A percentile compares a stretch with the other conserved stretches of the same genome.
Evolutionary conservation across 64 coral and sea anemone species (phyloP).

Genomic region (Orbicella faveolata): DNA sequence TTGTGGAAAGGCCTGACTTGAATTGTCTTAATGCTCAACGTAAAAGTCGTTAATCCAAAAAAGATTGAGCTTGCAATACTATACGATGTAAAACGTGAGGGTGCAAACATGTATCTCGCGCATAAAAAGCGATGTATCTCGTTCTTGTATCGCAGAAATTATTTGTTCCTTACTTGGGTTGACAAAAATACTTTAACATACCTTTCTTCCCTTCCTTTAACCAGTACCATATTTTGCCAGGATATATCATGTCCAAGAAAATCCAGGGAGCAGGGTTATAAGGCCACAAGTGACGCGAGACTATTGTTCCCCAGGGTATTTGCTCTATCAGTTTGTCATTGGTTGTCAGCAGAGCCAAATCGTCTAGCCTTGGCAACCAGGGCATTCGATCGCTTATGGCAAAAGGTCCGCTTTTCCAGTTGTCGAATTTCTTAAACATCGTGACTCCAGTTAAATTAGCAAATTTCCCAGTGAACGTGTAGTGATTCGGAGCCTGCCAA

Average conservation of each 20-base stretch:
- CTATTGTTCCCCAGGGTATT: conserved; percentile 9
- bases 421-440: neutral
- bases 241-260: neutral
- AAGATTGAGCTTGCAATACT: too few species aligned
- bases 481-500: conserved; percentile 21
- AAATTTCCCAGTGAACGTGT: conserved; percentile 8
- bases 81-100: too few species aligned
- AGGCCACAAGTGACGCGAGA: neutral
- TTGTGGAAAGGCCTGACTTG: too few species aligned
- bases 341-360: neutral
- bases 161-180: too few species aligned
- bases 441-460: neutral
- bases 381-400: conserved; percentile 18
- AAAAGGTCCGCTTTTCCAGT: neutral
- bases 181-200: neutral
- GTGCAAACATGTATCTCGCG: too few species aligned
- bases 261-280: conserved; percentile 4
- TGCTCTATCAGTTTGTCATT: neutral
- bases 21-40: too few species aligned
- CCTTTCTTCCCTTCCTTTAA: conserved; percentile 7
- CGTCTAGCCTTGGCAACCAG: neutral
- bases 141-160: too few species aligned
- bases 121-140: too few species aligned
- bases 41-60: too few species aligned
- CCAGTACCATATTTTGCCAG: conserved; percentile 11